Conservation (phyloP, 2,797 vertebrate genomes). For the Lutjanus argentimaculatus region DNA sequence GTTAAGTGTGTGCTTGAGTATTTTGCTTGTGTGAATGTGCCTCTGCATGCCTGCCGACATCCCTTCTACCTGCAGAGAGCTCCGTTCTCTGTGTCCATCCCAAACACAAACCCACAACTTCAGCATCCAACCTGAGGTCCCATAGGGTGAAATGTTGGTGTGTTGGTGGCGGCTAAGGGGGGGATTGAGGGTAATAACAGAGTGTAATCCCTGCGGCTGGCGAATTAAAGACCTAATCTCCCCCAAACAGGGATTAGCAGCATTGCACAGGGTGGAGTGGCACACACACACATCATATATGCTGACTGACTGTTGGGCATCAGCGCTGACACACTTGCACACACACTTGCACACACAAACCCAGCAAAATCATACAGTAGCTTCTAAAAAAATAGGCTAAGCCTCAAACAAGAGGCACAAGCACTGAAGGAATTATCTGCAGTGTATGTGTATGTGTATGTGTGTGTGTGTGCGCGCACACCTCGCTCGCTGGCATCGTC, state of each 20-base stretch:
- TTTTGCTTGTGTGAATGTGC: slow-evolving; percentile 15
- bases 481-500: slow-evolving; percentile 99
- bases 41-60: slow-evolving; percentile 18
- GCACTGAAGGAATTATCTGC: slow-evolving; percentile 62
- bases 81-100: background rate
- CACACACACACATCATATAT: slow-evolving; percentile 38
- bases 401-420: slow-evolving; percentile 63
- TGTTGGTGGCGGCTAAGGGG: slow-evolving; percentile 45
- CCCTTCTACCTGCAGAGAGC: slow-evolving; percentile 35
- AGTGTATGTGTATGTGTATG: slow-evolving; percentile 48
- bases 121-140: slow-evolving; percentile 54
- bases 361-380: slow-evolving; percentile 54
- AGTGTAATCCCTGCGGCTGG: slow-evolving; percentile 81
- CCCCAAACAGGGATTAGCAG: slow-evolving; percentile 82
- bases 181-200: slow-evolving; percentile 79
- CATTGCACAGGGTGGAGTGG: slow-evolving; percentile 70
- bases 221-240: slow-evolving; percentile 85
- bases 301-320: slow-evolving; percentile 20
- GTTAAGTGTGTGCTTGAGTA: slow-evolving; percentile 14
- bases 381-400: slow-evolving; percentile 72
- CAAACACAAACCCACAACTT: slow-evolving; percentile 16
- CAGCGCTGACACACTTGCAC: slow-evolving; percentile 17
- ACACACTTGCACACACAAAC: slow-evolving; percentile 18
- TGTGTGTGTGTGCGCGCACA: slow-evolving; percentile 67
- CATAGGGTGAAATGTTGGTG: slow-evolving; percentile 50